These are phyloP conservation scores for Dendronephthya gigantea DNA, from an alignment of 64 coral and sea anemone species.

Conservation along the genomic window DNA sequence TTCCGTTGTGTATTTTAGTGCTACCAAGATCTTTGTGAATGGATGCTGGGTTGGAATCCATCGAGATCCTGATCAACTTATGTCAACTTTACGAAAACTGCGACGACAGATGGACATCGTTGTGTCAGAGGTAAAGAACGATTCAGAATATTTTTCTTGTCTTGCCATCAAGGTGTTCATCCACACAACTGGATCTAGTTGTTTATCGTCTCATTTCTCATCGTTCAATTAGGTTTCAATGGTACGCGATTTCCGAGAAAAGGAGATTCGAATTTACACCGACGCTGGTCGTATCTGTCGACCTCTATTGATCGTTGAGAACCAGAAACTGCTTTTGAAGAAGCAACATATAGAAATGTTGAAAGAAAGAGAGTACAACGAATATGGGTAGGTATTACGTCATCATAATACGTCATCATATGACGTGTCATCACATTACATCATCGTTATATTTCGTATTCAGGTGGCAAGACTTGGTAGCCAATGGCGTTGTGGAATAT, in stretches of 20 bases:
- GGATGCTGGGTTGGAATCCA: slow-evolving; percentile 99
- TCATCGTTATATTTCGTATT: not conserved
- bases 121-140: slow-evolving; percentile 68
- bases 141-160: no score
- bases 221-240: slow-evolving; percentile 61
- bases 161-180: no score
- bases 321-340: slow-evolving; percentile 88
- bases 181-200: no score
- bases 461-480: slow-evolving; percentile 94
- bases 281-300: slow-evolving; percentile 95
- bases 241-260: slow-evolving; percentile 93
- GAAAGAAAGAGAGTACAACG: slow-evolving; percentile 97
- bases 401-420: no score
- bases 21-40: slow-evolving; percentile 99
- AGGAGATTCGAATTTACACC: slow-evolving; percentile 95
- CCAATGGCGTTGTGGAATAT: slow-evolving; percentile 88
- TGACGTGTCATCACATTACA: not conserved
- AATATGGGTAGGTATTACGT: slow-evolving; percentile 52
- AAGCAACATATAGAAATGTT: slow-evolving; percentile 96
- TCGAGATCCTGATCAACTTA: slow-evolving; percentile 93
- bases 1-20: slow-evolving; percentile 35
- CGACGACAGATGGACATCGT: slow-evolving; percentile 98
- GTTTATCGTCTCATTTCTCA: not conserved
- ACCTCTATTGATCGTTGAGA: slow-evolving; percentile 92
- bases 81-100: slow-evolving; percentile 84